Percentiles rank a stretch among this genome's conserved stretches.
These are phyloP conservation scores for Psilopogon haemacephalus DNA, from an alignment of 2,113 vertebrate genomes.

Conservation along the genomic window DNA sequence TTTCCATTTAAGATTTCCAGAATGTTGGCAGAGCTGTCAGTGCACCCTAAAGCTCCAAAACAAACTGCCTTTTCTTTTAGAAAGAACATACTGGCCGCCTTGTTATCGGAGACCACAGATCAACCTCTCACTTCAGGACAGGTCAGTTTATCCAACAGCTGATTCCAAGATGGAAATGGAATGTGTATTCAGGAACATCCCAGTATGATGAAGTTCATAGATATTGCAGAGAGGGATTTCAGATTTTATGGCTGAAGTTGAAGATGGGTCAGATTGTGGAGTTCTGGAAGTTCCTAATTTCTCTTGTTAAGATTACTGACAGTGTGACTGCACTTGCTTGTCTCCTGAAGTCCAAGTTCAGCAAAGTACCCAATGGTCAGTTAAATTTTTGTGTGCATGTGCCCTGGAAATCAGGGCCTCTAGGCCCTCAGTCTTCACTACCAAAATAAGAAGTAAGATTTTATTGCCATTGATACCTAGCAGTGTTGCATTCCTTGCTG, in stretches of 20 bases:
- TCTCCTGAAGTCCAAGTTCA: not conserved
- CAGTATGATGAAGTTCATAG: not conserved
- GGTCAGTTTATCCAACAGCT: conserved; percentile 74
- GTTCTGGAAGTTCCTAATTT: not conserved
- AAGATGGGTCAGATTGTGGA: not conserved
- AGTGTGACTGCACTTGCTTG: not conserved
- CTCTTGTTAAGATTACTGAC: not conserved
- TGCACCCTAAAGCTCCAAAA: conserved; percentile 73
- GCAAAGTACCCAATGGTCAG: not conserved
- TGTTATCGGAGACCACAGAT: conserved; percentile 85
- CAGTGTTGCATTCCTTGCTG: not conserved
- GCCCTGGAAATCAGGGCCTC: not conserved
- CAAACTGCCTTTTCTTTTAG: conserved; percentile 73
- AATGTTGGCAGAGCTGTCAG: conserved; percentile 79
- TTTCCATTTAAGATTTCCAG: not conserved
- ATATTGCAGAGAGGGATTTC: not conserved
- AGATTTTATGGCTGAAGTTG: not conserved
- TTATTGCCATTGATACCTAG: not conserved
- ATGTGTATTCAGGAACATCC: not conserved
- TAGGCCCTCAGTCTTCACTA: not conserved
- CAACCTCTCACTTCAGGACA: conserved; percentile 86
- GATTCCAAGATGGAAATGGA: not conserved
- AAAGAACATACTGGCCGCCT: conserved; percentile 85
- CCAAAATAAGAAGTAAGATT: not conserved
- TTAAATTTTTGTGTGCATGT: not conserved